Conservation (phyloP, 1,140 invertebrate species). For the Pteromalus puparum region DNA sequence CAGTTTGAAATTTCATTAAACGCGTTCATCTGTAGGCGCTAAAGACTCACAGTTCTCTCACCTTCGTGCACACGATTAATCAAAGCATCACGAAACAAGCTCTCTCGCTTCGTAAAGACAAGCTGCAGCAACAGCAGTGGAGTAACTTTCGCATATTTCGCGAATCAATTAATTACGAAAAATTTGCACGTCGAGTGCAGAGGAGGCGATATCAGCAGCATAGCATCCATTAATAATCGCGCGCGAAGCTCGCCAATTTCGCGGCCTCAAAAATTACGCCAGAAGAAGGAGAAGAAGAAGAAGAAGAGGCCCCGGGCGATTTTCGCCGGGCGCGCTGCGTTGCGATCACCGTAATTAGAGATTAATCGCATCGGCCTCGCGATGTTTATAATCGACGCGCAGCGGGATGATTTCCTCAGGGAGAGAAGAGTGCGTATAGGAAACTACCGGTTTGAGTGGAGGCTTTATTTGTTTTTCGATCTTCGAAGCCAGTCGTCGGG, state of each 20-base stretch:
- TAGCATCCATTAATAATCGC: conserved; percentile 32
- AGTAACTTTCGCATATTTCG: background rate
- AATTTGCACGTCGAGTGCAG: conserved; percentile 27
- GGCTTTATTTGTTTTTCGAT: conserved; percentile 16
- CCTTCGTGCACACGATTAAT: conserved; percentile 26
- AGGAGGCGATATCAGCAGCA: no score
- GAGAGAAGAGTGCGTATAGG: background rate
- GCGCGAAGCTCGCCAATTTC: conserved; percentile 9
- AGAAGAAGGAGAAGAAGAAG: no score
- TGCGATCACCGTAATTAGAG: conserved; percentile 45
- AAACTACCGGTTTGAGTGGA: conserved; percentile 13
- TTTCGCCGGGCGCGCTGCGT: background rate
- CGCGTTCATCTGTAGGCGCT: background rate
- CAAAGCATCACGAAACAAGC: conserved; percentile 12
- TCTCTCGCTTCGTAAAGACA: background rate
- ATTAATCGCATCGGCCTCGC: conserved; percentile 26
- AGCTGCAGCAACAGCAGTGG: no score
- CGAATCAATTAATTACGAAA: conserved; percentile 44
- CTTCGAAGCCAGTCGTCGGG: background rate
- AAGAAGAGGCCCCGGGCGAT: background rate
- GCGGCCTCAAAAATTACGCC: conserved; percentile 16
- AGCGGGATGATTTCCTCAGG: background rate
- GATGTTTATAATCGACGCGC: conserved; percentile 24
- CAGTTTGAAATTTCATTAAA: conserved; percentile 25
- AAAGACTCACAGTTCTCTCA: background rate